Conservation (phyloP, 2,797 vertebrate species). For the Bradypodion ventrale region DNA sequence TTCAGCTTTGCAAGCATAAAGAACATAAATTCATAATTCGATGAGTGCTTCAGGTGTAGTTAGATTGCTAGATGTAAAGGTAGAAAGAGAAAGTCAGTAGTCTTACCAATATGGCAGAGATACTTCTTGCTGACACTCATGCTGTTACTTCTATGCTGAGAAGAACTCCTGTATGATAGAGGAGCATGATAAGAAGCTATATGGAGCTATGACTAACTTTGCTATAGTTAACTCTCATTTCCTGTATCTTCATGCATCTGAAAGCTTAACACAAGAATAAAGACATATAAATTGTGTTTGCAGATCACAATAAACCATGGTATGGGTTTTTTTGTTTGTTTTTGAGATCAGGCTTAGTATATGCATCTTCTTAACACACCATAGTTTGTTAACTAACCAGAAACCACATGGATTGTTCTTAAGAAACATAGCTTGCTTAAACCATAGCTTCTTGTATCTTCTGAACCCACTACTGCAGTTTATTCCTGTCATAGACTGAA, state of each 20-base stretch:
- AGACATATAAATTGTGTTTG: not conserved
- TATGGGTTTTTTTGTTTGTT: no score
- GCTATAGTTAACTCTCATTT: not conserved
- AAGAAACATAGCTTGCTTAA: no score
- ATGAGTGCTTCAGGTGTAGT: not conserved
- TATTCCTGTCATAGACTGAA: no score
- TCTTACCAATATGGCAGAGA: not conserved
- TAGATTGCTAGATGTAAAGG: conserved; percentile 5
- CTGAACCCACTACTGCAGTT: no score
- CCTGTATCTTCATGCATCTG: not conserved
- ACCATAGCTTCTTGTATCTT: no score
- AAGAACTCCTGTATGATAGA: not conserved
- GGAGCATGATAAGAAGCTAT: not conserved
- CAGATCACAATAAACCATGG: no score
- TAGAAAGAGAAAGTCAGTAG: not conserved
- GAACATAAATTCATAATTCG: rapidly evolving
- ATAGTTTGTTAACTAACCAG: no score
- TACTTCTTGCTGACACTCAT: not conserved
- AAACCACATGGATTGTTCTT: no score
- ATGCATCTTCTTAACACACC: no score
- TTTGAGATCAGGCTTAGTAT: no score
- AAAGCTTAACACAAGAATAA: no score
- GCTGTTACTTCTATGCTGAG: not conserved
- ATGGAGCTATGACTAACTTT: not conserved
- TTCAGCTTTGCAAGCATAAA: not conserved